Evolutionary conservation across 1,140 invertebrate genomes (phyloP).

Genomic region (Pteromalus puparum): DNA sequence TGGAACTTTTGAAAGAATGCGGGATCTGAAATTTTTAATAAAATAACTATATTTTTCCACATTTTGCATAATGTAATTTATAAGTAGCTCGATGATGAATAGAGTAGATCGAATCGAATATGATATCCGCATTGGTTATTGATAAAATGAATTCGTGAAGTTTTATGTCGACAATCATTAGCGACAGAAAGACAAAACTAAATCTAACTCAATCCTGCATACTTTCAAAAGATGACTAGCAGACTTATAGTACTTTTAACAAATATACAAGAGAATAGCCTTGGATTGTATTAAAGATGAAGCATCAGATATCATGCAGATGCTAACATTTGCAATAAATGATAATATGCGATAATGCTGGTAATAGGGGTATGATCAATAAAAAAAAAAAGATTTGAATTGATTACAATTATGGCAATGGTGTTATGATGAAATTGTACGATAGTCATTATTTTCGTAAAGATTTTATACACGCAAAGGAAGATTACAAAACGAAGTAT

Average conservation of each 20-base stretch:
- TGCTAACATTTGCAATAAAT: background rate
- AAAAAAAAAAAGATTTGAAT: background rate
- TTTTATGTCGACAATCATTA: constrained; percentile 43
- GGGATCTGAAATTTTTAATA: background rate
- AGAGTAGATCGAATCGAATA: background rate
- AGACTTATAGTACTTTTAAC: constrained; percentile 15
- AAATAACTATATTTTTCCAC: constrained; percentile 25
- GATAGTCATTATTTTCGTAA: constrained; percentile 68
- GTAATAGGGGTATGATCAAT: background rate
- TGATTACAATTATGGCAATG: constrained; percentile 46
- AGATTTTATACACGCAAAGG: constrained; percentile 62
- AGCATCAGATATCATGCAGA: background rate
- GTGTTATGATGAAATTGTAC: constrained; percentile 56
- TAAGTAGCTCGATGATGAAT: background rate
- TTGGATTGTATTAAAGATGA: constrained; percentile 31
- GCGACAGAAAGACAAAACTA: constrained; percentile 6
- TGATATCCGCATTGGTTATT: background rate
- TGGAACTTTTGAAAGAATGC: constrained; percentile 34
- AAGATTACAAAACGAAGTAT: constrained; percentile 45
- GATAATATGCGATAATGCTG: background rate
- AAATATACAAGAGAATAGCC: constrained; percentile 15
- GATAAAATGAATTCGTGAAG: background rate
- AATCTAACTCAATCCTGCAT: constrained; percentile 21
- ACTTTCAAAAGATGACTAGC: constrained; percentile 25
- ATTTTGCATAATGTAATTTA: background rate